Evolutionary conservation across 1,140 invertebrate genomes (phyloP).

Genomic region (Drosophila azteca): DNA sequence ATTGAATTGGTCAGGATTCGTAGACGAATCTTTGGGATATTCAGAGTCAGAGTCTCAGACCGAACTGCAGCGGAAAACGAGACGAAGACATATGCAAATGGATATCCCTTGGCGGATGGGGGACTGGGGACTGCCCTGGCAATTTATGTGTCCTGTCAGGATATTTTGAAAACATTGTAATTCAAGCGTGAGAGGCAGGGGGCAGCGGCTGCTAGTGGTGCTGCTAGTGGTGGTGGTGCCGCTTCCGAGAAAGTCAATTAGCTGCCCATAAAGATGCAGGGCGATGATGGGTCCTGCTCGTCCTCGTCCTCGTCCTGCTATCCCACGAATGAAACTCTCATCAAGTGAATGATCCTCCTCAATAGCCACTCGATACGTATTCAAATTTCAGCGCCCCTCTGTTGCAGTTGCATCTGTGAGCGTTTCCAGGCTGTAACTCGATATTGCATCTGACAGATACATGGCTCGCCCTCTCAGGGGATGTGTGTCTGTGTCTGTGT

Average conservation of each 20-base stretch:
- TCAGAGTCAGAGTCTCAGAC: neutral
- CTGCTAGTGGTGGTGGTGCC: neutral
- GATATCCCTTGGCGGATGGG: neutral
- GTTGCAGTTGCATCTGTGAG: constrained; percentile 69
- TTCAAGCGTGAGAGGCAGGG: constrained; percentile 54
- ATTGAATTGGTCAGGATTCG: constrained; percentile 65
- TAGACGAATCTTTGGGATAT: neutral
- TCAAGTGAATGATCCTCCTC: constrained; percentile 50
- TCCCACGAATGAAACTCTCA: constrained; percentile 25
- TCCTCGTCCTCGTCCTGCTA: neutral
- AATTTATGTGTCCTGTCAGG: constrained; percentile 78
- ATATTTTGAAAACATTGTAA: constrained; percentile 82
- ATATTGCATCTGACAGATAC: constrained; percentile 81
- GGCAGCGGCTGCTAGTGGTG: constrained; percentile 6
- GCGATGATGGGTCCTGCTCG: constrained; percentile 22
- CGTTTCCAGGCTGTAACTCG: constrained; percentile 54
- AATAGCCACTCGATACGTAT: constrained; percentile 71
- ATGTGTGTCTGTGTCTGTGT: constrained; percentile 41
- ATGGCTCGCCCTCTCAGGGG: constrained; percentile 55
- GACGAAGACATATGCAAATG: constrained; percentile 51
- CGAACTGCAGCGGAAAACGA: constrained; percentile 1
- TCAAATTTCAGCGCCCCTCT: constrained; percentile 61
- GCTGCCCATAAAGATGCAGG: constrained; percentile 66
- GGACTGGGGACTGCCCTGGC: constrained; percentile 7
- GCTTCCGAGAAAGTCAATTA: constrained; percentile 79